These are phyloP conservation scores for Dasypolia templi DNA, from an alignment of 2,888 invertebrate genomes.

Conservation along the genomic window DNA sequence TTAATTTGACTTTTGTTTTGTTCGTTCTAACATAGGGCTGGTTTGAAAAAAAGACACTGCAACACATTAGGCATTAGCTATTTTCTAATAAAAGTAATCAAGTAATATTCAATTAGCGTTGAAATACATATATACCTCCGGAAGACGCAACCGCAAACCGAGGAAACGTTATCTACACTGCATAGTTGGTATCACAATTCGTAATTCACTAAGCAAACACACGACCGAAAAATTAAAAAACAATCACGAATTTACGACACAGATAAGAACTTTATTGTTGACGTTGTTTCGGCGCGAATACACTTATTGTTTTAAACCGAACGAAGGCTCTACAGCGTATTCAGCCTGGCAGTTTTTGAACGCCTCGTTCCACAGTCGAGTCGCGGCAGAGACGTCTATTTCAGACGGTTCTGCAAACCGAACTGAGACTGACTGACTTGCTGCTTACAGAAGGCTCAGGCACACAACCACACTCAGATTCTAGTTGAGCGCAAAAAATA, in stretches of 20 bases:
- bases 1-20: no score
- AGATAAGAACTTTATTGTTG: constrained; percentile 49
- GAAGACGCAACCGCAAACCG: constrained; percentile 82
- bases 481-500: constrained; percentile 53
- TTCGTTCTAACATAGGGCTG: no score
- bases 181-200: constrained; percentile 78
- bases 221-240: constrained; percentile 69
- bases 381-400: constrained; percentile 74
- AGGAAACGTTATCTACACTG: constrained; percentile 82
- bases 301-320: constrained; percentile 47
- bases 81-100: constrained; percentile 7
- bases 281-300: constrained; percentile 47
- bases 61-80: no score
- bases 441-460: constrained; percentile 40
- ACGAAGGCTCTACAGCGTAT: constrained; percentile 45
- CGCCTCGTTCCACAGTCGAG: constrained; percentile 66
- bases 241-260: constrained; percentile 43
- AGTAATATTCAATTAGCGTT: constrained; percentile 58
- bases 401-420: constrained; percentile 74
- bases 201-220: constrained; percentile 82
- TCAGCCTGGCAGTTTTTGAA: constrained; percentile 63
- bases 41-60: no score
- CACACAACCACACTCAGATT: constrained; percentile 56
- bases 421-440: constrained; percentile 75
- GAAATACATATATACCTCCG: constrained; percentile 72